Conservation (phyloP, 2,797 vertebrate species). For the Carcharodon carcharias region DNA sequence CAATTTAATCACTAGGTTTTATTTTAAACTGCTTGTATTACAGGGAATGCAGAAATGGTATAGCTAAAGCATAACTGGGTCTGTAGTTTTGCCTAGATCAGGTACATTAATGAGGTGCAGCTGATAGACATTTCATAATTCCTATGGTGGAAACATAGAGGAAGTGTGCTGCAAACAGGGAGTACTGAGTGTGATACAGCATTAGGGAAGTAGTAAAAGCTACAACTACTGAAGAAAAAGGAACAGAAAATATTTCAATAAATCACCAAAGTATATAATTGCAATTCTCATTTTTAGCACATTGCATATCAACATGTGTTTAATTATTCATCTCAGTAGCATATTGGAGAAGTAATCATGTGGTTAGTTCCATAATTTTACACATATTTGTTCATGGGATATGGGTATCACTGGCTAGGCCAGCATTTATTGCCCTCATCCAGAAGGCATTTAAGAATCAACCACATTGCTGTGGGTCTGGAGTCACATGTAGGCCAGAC, state of each 20-base stretch:
- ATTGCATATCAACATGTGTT: slow-evolving; percentile 1
- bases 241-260: not conserved
- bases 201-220: not conserved
- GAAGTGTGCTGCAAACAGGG: not conserved
- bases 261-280: not conserved
- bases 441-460: too few relatives aligned
- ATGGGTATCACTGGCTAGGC: too few relatives aligned
- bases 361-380: not conserved
- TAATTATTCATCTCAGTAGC: slow-evolving; percentile 10
- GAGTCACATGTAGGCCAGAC: too few relatives aligned
- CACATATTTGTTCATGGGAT: too few relatives aligned
- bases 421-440: too few relatives aligned
- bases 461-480: too few relatives aligned
- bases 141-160: not conserved
- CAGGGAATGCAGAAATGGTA: not conserved
- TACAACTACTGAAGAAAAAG: not conserved
- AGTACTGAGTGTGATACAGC: not conserved
- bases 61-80: not conserved
- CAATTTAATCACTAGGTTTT: not conserved
- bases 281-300: slow-evolving; percentile 4
- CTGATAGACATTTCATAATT: not conserved
- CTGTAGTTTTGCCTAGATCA: not conserved
- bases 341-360: not conserved
- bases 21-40: not conserved
- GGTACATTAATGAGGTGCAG: not conserved